These are phyloP conservation scores for Formica exsecta DNA, from an alignment of 1,140 invertebrate genomes.

Conservation along the genomic window DNA sequence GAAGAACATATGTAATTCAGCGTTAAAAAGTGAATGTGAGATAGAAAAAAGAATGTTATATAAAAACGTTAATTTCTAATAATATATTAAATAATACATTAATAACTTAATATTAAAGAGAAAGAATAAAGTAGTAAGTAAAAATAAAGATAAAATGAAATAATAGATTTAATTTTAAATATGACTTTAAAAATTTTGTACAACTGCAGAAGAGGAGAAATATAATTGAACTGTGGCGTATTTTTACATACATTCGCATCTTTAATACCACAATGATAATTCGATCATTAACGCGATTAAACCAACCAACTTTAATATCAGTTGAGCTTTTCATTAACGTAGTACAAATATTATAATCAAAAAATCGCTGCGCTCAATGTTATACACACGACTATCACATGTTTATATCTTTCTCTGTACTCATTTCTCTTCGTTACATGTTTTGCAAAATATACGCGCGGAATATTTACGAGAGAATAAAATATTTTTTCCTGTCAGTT, in stretches of 20 bases:
- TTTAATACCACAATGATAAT: slow-evolving; percentile 33
- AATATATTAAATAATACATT: slow-evolving; percentile 4
- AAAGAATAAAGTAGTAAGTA: not conserved
- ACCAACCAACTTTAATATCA: slow-evolving; percentile 22
- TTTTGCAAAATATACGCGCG: slow-evolving; percentile 55
- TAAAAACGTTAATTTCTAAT: slow-evolving; percentile 22
- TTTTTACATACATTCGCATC: not conserved
- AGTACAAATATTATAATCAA: slow-evolving; percentile 35
- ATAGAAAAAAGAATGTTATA: not conserved
- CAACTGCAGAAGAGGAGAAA: not conserved
- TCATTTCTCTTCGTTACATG: slow-evolving; percentile 30
- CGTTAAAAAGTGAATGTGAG: not conserved
- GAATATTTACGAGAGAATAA: slow-evolving; percentile 53
- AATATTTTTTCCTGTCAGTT: slow-evolving; percentile 61
- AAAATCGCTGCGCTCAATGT: slow-evolving; percentile 41
- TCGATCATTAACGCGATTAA: slow-evolving; percentile 37
- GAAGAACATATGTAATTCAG: slow-evolving; percentile 3
- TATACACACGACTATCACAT: slow-evolving; percentile 9
- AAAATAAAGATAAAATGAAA: not conserved
- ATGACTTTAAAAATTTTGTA: slow-evolving; percentile 15
- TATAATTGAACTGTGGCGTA: not conserved
- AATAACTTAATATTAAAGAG: not conserved
- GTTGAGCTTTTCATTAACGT: slow-evolving; percentile 42
- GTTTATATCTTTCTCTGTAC: slow-evolving; percentile 33
- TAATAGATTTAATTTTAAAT: slow-evolving; percentile 17